Evolutionary conservation across 92 coral and sea anemone species (phyloP).

Genomic region (Porites divaricata): DNA sequence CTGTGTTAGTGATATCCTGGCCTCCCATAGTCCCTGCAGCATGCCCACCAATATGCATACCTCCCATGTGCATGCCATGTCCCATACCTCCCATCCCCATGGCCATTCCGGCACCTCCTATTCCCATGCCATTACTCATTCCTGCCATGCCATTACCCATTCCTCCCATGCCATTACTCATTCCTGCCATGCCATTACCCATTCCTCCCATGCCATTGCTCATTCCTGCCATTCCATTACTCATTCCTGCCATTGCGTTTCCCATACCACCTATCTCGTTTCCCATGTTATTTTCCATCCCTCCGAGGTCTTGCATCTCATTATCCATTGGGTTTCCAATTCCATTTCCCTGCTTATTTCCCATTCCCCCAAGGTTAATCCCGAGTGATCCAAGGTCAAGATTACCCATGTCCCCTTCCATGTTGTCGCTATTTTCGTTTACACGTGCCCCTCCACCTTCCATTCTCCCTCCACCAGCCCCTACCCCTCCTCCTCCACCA

Average conservation of each 20-base stretch:
- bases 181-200: constrained; percentile 26
- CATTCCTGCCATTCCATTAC: constrained; percentile 24
- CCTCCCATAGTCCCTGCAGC: constrained; percentile 52
- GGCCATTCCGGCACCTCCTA: constrained; percentile 28
- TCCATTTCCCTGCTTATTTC: constrained; percentile 14
- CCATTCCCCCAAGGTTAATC: constrained; percentile 25
- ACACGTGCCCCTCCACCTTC: constrained; percentile 34
- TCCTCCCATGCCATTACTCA: constrained; percentile 47
- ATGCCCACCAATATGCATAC: constrained; percentile 36
- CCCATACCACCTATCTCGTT: constrained; percentile 31
- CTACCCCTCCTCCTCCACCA: constrained; percentile 58
- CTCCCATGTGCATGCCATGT: constrained; percentile 27
- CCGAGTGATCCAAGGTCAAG: not conserved
- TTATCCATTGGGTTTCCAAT: constrained; percentile 24
- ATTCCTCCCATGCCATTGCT: constrained; percentile 26
- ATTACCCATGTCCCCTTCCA: constrained; percentile 35
- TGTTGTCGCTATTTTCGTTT: constrained; percentile 9
- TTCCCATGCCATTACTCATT: constrained; percentile 32
- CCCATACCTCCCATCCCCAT: constrained; percentile 50
- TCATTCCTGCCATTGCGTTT: constrained; percentile 27
- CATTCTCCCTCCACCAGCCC: constrained; percentile 41
- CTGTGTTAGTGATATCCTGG: constrained; percentile 30
- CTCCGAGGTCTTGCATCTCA: constrained; percentile 9
- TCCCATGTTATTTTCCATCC: constrained; percentile 28
- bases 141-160: constrained; percentile 9